phyloP scores from a whole-genome alignment of 1,140 invertebrate species.

The Dendroctonus valens region DNA sequence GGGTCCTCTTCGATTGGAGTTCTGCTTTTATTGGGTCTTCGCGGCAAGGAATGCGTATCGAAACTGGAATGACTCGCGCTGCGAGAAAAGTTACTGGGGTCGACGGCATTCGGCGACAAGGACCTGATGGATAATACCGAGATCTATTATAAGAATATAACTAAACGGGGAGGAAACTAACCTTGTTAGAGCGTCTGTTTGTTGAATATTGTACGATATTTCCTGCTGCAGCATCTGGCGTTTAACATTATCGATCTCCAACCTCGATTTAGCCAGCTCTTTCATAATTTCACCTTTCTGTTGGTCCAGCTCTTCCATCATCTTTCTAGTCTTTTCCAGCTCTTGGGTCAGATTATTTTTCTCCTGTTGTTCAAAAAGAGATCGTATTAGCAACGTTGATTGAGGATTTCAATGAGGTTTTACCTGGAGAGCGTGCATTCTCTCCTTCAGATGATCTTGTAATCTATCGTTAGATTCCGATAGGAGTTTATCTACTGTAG shows the following conservation, averaged over 20 bases:
- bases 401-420: background rate
- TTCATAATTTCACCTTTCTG: constrained; percentile 91
- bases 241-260: constrained; percentile 87
- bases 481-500: constrained; percentile 95
- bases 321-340: constrained; percentile 89
- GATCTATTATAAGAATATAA: constrained; percentile 47
- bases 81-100: constrained; percentile 65
- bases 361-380: constrained; percentile 66
- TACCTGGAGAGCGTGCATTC: constrained; percentile 95
- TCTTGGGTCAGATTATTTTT: constrained; percentile 96
- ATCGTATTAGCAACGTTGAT: background rate
- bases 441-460: constrained; percentile 93
- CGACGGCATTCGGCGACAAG: constrained; percentile 72
- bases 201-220: constrained; percentile 84
- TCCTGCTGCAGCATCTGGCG: constrained; percentile 87
- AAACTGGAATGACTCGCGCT: constrained; percentile 76
- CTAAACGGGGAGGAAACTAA: constrained; percentile 47
- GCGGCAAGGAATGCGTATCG: constrained; percentile 73
- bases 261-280: constrained; percentile 80
- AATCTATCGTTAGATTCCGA: constrained; percentile 93
- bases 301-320: constrained; percentile 86
- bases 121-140: constrained; percentile 55
- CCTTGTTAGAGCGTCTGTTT: constrained; percentile 55
- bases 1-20: constrained; percentile 67
- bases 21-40: constrained; percentile 62